Base-by-base conservation (phyloP, 2,888 invertebrate genomes). In the Latrodectus hesperus region DNA sequence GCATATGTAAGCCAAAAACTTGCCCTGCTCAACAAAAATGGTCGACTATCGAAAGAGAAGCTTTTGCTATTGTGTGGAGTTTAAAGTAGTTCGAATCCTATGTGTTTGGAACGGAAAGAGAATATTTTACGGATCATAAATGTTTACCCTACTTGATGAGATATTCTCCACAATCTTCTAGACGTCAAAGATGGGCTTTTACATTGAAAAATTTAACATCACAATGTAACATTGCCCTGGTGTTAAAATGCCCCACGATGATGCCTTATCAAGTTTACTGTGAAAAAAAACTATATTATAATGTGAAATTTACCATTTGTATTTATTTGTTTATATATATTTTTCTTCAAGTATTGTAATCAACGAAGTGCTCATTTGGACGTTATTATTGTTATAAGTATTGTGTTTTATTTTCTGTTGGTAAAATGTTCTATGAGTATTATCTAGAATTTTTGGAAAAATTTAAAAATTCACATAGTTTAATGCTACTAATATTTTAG, bases 11-110 rank as follows among this genome's bases (percentile, higher is more conserved):
- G 77, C 14, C 77, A 9, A 53, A 78, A 78, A 17, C 22, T 17
- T 17, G 9, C 14, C 38, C 38, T 38, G 38, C 38, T 38, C 38
- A 5, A 38, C 38, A 38, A 38, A 38, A 49, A 68, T 49, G 22
- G 53, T 4, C 77, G 9, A 68, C 26, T 9, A 76, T 49, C 9
- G 52, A 76, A 26, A 38, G 51, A 51, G 65, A 76, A 12, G 65
- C 65, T n/a, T 49, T n/a, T 49, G 49, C 16, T 0, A 49, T 71
- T 49, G 60, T 76, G 9, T 64, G 51, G 51, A 65, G 67, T 38
- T 65, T 76, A 51, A 76, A 76, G n/a, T 65, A 76, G 17, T 51
- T 49, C 10, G 76, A 67, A 26, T 49, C 22, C 8, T 78, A 53
- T 60, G n/a, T 78, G 1, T 78, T 68, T 52, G 55, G 55, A 14